A percentile compares a stretch with the other conserved stretches of the same genome.
These are phyloP conservation scores for Fabriciana adippe DNA, from an alignment of 2,888 invertebrate species.

Conservation along the genomic window DNA sequence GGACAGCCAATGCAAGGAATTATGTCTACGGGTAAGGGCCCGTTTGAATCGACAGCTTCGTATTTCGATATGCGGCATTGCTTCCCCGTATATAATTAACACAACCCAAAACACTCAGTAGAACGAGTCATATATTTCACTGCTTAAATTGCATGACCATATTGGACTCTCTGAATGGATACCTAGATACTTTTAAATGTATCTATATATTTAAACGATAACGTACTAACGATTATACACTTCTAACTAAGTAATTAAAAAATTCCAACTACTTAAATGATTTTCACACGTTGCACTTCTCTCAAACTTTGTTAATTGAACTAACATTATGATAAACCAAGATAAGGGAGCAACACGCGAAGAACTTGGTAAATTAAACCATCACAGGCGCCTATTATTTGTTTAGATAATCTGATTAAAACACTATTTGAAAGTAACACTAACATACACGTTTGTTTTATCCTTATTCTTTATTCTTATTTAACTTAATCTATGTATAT, in stretches of 20 bases:
- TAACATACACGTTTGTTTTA: neutral
- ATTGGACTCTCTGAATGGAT: too few relatives aligned
- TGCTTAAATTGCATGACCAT: neutral
- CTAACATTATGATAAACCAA: slow-evolving; percentile 8
- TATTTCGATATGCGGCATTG: slow-evolving; percentile 16
- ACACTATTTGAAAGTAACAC: slow-evolving; percentile 10
- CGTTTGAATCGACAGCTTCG: slow-evolving; percentile 29
- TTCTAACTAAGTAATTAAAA: neutral
- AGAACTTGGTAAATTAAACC: neutral
- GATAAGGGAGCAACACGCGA: slow-evolving; percentile 15
- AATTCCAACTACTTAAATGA: neutral
- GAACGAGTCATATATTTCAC: neutral
- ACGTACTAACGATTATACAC: too few relatives aligned
- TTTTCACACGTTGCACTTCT: slow-evolving; percentile 5
- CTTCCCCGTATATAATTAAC: slow-evolving; percentile 6
- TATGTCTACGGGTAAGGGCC: slow-evolving; percentile 20
- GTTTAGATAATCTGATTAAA: slow-evolving; percentile 5
- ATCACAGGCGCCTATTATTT: slow-evolving; percentile 12
- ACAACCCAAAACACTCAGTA: neutral
- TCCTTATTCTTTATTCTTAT: neutral
- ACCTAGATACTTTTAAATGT: too few relatives aligned
- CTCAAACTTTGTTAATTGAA: slow-evolving; percentile 1
- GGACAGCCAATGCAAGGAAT: slow-evolving; percentile 29
- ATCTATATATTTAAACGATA: too few relatives aligned
- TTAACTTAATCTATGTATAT: neutral